phyloP scores from a whole-genome alignment of 2,113 vertebrate species.

The Aleadryas rufinucha region DNA sequence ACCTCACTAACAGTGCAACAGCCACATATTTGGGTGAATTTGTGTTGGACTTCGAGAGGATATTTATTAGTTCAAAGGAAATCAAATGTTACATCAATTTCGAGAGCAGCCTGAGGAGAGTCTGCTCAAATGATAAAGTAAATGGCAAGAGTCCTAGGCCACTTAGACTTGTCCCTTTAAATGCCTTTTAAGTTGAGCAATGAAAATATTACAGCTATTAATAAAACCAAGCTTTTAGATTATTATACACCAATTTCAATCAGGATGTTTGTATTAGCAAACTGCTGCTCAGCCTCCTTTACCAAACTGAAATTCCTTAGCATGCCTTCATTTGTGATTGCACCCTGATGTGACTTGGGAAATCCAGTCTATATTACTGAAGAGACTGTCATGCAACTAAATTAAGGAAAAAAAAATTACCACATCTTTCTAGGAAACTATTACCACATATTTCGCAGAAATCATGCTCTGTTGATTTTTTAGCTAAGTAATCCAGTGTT shows the following conservation, averaged over 20 bases:
- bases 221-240: neutral
- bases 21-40: neutral
- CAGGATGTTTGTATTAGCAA: neutral
- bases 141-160: neutral
- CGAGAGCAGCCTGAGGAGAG: neutral
- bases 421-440: conserved; percentile 51
- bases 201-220: neutral
- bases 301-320: neutral
- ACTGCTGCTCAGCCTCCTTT: neutral
- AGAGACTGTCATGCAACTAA: neutral
- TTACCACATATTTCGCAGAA: conserved; percentile 39
- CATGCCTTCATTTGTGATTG: neutral
- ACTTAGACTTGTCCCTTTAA: neutral
- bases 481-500: neutral
- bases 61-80: neutral
- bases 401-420: neutral
- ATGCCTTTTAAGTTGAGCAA: neutral
- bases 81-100: neutral
- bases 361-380: neutral
- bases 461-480: conserved; percentile 5
- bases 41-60: neutral
- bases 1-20: neutral
- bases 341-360: neutral
- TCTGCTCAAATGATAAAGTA: neutral
- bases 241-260: neutral